Evolutionary conservation across 2,797 vertebrate genomes (phyloP).

Genomic region (Diplodus puntazzo): DNA sequence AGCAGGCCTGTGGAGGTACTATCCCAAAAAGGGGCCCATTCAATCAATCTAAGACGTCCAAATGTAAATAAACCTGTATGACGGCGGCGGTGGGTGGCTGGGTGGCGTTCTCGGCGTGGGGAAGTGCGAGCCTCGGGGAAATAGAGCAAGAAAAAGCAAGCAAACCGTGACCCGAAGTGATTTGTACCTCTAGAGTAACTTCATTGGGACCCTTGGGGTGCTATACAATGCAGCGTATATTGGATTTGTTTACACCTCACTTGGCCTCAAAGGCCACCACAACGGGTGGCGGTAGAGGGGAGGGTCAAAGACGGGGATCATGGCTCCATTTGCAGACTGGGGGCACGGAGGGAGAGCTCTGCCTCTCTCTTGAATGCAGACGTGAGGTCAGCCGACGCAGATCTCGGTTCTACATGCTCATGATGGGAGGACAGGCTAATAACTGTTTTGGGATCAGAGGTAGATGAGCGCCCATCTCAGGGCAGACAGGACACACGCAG

Average conservation of each 20-base stretch:
- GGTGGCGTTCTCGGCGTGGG: slow-evolving; percentile 17
- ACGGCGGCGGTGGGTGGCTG: slow-evolving; percentile 64
- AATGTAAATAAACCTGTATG: slow-evolving; percentile 80
- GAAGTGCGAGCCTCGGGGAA: slow-evolving; percentile 54
- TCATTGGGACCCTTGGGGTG: slow-evolving; percentile 73
- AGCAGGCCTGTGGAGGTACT: slow-evolving; percentile 71
- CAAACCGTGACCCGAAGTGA: slow-evolving; percentile 78
- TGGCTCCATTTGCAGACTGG: slow-evolving; percentile 79
- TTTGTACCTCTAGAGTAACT: slow-evolving; percentile 80
- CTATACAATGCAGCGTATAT: slow-evolving; percentile 82
- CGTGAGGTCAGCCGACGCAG: slow-evolving; percentile 62
- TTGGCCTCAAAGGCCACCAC: slow-evolving; percentile 82
- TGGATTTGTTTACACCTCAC: slow-evolving; percentile 87
- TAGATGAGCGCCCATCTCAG: slow-evolving; percentile 46
- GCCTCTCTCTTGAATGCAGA: slow-evolving; percentile 61
- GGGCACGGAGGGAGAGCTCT: slow-evolving; percentile 54
- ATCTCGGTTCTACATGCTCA: slow-evolving; percentile 47
- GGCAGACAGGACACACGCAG: slow-evolving; percentile 70
- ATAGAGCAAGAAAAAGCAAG: slow-evolving; percentile 77
- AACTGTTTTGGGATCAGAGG: slow-evolving; percentile 70
- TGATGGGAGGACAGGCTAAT: slow-evolving; percentile 63
- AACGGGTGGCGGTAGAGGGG: slow-evolving; percentile 76
- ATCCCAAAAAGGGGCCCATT: slow-evolving; percentile 68
- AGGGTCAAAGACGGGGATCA: slow-evolving; percentile 75
- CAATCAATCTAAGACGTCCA: slow-evolving; percentile 75